Base-by-base conservation (phyloP, 2,888 invertebrate genomes). In the Blastobasis lacticolella region DNA sequence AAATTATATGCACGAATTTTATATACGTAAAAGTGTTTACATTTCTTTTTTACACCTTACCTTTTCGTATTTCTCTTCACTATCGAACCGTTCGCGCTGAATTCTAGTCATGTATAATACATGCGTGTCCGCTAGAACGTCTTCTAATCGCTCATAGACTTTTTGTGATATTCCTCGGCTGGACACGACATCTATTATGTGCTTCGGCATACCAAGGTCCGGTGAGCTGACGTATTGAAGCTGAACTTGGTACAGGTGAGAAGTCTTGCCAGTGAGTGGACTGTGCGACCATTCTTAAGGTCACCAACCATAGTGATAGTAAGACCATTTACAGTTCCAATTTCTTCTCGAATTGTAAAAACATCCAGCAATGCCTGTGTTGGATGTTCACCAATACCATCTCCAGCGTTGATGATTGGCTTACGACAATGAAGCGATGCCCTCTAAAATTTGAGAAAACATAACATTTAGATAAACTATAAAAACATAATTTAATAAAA, bases 281-380 rank as follows among this genome's bases (percentile, higher is more conserved):
- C 99, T 2, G 99, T 99, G 42, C 99, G 91, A 0, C 99, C 99
- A 80, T 99, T 95, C 78, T 97, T 98, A 62, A 99, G 88, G 81
- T 99, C 99, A 5, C 99, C 99, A 23, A 99, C 98, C 93, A 99
- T 94, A 0, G 99, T 99, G 50, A 99, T 97, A 0, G 96, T 98
- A 7, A 99, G 89, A 0, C 97, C 97, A 74, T 99, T 99, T 0
- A 99, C 98, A 0, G 99, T 99, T 62, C 99, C 99, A 56, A 99
- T 97, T 89, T 99, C 99, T 85, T 99, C 98, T 57, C 99, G 91
- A 65, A 99, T 99, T 5, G 99, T 99, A 73, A 98, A 99, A 4
- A 99, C 93, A 73, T 99, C 99, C 7, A 99, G 88, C 9, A 99
- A 87, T 0, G 99, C 99, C 88, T 99, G 99, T 0, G 98, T 98